These are phyloP conservation scores for Eufriesea mexicana DNA, from an alignment of 1,140 invertebrate genomes.

Conservation along the genomic window DNA sequence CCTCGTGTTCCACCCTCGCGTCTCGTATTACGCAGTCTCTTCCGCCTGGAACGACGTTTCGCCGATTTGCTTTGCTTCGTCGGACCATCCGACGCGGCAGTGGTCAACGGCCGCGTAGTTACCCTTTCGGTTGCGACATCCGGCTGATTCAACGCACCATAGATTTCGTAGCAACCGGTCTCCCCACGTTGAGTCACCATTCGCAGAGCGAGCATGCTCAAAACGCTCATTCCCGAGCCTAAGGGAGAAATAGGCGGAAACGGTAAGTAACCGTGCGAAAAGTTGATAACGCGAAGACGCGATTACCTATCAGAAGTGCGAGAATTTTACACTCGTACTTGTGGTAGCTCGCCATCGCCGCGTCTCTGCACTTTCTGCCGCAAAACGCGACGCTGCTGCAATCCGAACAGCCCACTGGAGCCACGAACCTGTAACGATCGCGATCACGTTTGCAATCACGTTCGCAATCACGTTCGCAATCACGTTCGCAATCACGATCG, in stretches of 20 bases:
- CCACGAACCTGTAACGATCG: constrained; percentile 80
- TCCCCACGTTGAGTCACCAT: constrained; percentile 87
- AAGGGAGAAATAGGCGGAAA: background rate
- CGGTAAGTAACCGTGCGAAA: background rate
- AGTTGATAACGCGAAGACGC: too few species aligned
- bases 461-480: constrained; percentile 10
- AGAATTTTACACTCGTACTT: constrained; percentile 91
- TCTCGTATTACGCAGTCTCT: constrained; percentile 69
- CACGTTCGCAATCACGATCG: background rate
- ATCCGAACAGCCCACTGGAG: constrained; percentile 87
- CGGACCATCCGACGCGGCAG: background rate
- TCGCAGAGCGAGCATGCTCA: constrained; percentile 89
- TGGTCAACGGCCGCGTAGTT: background rate
- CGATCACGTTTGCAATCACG: background rate
- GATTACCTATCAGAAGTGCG: constrained; percentile 86
- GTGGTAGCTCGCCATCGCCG: constrained; percentile 88
- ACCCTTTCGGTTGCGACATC: background rate
- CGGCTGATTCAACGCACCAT: constrained; percentile 65
- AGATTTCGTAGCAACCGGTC: constrained; percentile 82
- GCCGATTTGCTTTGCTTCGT: constrained; percentile 66
- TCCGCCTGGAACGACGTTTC: constrained; percentile 66
- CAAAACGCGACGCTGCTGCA: constrained; percentile 92
- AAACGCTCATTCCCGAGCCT: constrained; percentile 91
- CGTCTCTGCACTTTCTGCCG: constrained; percentile 85
- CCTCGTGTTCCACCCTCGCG: background rate